These are phyloP conservation scores for Mungos mungo DNA, from an alignment of 2,113 vertebrate species.

Conservation along the genomic window DNA sequence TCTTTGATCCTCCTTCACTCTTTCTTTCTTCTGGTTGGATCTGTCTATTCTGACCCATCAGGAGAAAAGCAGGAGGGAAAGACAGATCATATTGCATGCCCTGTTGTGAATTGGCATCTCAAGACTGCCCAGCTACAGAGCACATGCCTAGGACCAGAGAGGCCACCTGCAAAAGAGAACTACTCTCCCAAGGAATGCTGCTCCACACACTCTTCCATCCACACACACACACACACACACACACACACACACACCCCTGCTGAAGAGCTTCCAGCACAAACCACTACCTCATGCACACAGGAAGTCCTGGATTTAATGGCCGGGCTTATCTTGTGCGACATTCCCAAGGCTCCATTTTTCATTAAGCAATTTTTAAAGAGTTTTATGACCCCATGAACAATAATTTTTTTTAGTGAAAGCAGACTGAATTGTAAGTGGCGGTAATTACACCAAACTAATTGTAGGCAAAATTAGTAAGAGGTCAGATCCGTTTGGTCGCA, in stretches of 20 bases:
- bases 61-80: neutral
- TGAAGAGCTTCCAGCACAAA: neutral
- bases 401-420: constrained; percentile 85
- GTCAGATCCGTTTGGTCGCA: constrained; percentile 77
- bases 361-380: constrained; percentile 86
- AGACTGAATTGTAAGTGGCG: constrained; percentile 81
- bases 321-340: constrained; percentile 76
- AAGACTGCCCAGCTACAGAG: neutral
- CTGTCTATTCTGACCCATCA: neutral
- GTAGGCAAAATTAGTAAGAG: constrained; percentile 85
- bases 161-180: neutral
- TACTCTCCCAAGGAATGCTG: neutral
- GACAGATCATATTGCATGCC: neutral
- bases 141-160: neutral
- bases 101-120: neutral
- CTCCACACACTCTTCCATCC: neutral
- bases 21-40: neutral
- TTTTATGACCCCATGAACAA: constrained; percentile 84
- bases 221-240: neutral
- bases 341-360: constrained; percentile 82
- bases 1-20: rapidly evolving
- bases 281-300: neutral
- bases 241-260: neutral
- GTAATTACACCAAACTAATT: constrained; percentile 87
- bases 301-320: constrained; percentile 76